Conservation (phyloP, 2,797 vertebrate species). For the Chiloscyllium punctatum region DNA sequence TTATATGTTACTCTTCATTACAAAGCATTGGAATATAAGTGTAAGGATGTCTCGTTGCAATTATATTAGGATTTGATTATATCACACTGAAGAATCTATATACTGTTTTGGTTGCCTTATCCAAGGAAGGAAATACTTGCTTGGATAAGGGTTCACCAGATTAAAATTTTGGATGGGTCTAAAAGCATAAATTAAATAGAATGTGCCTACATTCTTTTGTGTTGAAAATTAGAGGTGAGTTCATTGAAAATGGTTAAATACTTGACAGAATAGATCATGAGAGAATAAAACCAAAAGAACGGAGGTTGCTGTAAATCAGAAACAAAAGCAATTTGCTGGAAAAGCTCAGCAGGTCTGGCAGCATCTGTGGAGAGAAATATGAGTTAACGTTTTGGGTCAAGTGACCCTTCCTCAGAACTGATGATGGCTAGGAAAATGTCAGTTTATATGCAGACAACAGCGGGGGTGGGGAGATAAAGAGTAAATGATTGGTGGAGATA, state of each 20-base stretch:
- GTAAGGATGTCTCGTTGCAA: not conserved
- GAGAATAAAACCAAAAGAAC: not conserved
- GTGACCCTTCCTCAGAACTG: too few species aligned
- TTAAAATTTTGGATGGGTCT: not conserved
- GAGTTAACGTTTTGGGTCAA: too few species aligned
- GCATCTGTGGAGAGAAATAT: too few species aligned
- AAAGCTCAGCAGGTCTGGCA: too few species aligned
- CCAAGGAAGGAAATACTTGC: not conserved
- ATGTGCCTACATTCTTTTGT: not conserved
- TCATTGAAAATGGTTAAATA: not conserved
- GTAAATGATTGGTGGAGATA: too few species aligned
- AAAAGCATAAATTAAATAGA: not conserved
- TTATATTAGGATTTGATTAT: not conserved
- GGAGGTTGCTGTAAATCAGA: too few species aligned
- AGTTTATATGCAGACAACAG: too few species aligned
- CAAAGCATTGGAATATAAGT: not conserved
- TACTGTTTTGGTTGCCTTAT: not conserved
- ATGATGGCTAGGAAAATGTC: too few species aligned
- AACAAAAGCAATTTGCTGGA: too few species aligned
- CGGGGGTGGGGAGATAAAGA: too few species aligned
- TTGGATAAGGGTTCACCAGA: not conserved
- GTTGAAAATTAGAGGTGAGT: not conserved
- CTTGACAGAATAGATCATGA: not conserved
- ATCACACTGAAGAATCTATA: not conserved
- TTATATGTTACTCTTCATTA: not conserved